Evolutionary conservation across 2,888 invertebrate genomes (phyloP).

Genomic region (Drosophila helvetica): DNA sequence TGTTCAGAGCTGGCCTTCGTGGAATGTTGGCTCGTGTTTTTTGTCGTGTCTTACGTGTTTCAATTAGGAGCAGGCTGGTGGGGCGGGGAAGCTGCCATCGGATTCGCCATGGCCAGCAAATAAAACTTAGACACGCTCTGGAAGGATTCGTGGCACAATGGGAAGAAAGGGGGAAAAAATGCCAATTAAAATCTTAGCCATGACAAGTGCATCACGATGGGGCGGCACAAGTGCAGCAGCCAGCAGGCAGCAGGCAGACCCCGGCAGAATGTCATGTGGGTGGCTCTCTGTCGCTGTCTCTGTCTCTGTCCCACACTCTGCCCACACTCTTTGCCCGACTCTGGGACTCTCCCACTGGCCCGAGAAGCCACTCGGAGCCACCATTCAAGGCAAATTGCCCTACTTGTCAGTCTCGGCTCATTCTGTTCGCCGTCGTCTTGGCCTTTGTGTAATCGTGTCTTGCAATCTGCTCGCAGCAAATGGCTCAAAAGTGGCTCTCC

Average conservation of each 20-base stretch:
- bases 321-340: neutral
- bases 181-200: slow-evolving; percentile 82
- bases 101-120: slow-evolving; percentile 76
- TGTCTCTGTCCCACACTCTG: neutral
- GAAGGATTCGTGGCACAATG: slow-evolving; percentile 6
- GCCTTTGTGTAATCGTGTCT: slow-evolving; percentile 68
- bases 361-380: slow-evolving; percentile 24
- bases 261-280: neutral
- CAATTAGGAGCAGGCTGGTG: slow-evolving; percentile 56
- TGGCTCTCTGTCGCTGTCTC: neutral
- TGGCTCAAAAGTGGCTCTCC: slow-evolving; percentile 71
- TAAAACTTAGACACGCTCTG: slow-evolving; percentile 76
- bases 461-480: slow-evolving; percentile 69
- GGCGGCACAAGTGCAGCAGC: slow-evolving; percentile 24
- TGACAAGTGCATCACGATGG: slow-evolving; percentile 70
- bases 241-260: slow-evolving; percentile 24
- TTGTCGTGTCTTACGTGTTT: slow-evolving; percentile 53
- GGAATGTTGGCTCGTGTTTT: slow-evolving; percentile 17
- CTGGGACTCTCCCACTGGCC: neutral
- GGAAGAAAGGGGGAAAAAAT: slow-evolving; percentile 61
- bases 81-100: slow-evolving; percentile 8
- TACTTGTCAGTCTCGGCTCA: slow-evolving; percentile 61
- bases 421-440: slow-evolving; percentile 30
- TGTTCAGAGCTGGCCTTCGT: slow-evolving; percentile 16
- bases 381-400: slow-evolving; percentile 69